Base-by-base conservation (phyloP, 2,113 vertebrate species). In the Corythornis vintsioides region DNA sequence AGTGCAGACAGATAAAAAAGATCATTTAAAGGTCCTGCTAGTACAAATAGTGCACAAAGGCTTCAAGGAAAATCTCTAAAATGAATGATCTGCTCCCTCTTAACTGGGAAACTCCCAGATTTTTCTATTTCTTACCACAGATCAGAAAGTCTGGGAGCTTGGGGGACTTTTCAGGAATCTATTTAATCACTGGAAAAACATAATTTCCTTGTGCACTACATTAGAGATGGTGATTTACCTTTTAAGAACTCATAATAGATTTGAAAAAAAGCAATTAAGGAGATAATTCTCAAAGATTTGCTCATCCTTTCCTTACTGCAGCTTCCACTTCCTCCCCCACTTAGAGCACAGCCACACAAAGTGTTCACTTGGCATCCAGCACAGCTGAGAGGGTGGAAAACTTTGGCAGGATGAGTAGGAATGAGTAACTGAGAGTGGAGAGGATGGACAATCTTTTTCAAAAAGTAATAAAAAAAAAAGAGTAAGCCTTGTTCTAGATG, bases 391-490 rank as follows among this genome's bases (percentile, higher is more conserved):
- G 82, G 25, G 38, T 76, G 83, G 67, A 88, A 91, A 95, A 94
- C 82, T 93, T 87, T 86, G 82, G 55, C 85, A 95, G 71, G 56
- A 91, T 83, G 64, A 87, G 31, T 33, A 93, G n/a, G 11, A 93
- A 92, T 83, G 50, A 84, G 31, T 88, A 88, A 88, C 61, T 64
- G 69, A 71, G 53, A 72, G 28, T 22, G 33, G 19, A 88, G 29
- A 40, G 48, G 47, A 80, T 52, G 42, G 52, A 91, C 33, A 88
- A 89, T 79, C 21, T 75, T 86, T 78, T 91, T 76, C 75, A 87
- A 78, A 83, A 7, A 38, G 50, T 15, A 83, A 73, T 24, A 63
- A 55, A 81, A n/a, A 76, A 57, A 80, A 75, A n/a, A 15, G 63
- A 35, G 35, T 21, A 93, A 57, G 79, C 31, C 19, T 47, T 82